Evolutionary conservation across 2,888 invertebrate genomes (phyloP).

Genomic region (Drosophila infuscata): DNA sequence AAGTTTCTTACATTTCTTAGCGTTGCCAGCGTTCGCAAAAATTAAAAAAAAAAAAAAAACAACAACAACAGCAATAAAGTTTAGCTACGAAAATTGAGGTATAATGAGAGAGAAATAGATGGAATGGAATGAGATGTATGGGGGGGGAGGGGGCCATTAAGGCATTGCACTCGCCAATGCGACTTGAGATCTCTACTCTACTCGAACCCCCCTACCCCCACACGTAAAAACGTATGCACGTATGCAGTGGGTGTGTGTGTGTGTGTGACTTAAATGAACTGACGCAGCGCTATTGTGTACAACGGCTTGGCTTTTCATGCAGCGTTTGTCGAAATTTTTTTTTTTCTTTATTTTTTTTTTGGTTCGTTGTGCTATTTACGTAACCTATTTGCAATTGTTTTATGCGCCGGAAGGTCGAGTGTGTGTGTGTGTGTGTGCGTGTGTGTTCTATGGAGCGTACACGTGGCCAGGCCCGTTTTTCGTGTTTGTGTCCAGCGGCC

Average conservation of each 20-base stretch:
- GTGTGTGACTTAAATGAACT: neutral
- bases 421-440: constrained; percentile 8
- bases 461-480: constrained; percentile 28
- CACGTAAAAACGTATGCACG: neutral
- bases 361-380: constrained; percentile 52
- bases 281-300: constrained; percentile 16
- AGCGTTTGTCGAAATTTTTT: constrained; percentile 26
- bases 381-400: constrained; percentile 64
- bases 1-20: constrained; percentile 47
- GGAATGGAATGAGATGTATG: neutral
- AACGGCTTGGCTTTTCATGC: constrained; percentile 37
- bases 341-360: constrained; percentile 29
- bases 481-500: constrained; percentile 22
- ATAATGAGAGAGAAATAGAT: neutral
- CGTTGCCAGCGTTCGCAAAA: constrained; percentile 42
- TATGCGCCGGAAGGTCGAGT: constrained; percentile 58
- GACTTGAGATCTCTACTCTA: constrained; percentile 14
- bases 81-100: constrained; percentile 2
- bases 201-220: neutral
- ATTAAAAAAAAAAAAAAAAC: neutral
- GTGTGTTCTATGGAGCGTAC: constrained; percentile 50
- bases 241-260: neutral
- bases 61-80: constrained; percentile 7
- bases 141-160: neutral
- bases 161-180: constrained; percentile 47